Evolutionary conservation across 2,797 vertebrate genomes (phyloP).

Genomic region (Tadarida brasiliensis): DNA sequence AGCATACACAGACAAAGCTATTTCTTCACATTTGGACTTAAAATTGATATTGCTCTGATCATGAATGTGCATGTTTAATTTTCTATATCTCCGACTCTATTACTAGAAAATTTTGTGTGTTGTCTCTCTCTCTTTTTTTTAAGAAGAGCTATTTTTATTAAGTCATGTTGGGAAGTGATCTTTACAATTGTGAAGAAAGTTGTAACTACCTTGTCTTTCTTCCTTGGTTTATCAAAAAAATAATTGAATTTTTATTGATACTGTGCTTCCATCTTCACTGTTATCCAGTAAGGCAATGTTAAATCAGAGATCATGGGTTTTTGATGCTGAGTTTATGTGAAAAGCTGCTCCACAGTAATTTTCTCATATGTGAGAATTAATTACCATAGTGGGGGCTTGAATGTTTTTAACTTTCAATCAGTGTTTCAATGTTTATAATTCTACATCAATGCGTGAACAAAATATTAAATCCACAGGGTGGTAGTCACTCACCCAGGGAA

Average conservation of each 20-base stretch:
- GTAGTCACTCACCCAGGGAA: not conserved
- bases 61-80: not conserved
- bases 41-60: not conserved
- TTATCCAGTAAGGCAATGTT: not conserved
- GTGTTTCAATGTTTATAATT: not conserved
- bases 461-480: not conserved
- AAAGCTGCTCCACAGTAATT: not conserved
- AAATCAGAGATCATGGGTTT: not conserved
- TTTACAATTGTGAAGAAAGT: not conserved
- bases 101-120: not conserved
- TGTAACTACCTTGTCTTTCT: not conserved
- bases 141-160: not conserved
- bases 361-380: not conserved
- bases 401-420: not conserved
- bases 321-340: not conserved
- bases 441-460: not conserved
- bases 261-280: not conserved
- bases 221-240: not conserved
- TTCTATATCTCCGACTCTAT: not conserved
- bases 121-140: not conserved
- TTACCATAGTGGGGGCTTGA: not conserved
- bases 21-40: not conserved
- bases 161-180: not conserved
- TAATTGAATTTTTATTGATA: not conserved
- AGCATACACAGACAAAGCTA: not conserved